Conservation (phyloP, 2,113 vertebrate genomes). For the Saguinus imperator region DNA sequence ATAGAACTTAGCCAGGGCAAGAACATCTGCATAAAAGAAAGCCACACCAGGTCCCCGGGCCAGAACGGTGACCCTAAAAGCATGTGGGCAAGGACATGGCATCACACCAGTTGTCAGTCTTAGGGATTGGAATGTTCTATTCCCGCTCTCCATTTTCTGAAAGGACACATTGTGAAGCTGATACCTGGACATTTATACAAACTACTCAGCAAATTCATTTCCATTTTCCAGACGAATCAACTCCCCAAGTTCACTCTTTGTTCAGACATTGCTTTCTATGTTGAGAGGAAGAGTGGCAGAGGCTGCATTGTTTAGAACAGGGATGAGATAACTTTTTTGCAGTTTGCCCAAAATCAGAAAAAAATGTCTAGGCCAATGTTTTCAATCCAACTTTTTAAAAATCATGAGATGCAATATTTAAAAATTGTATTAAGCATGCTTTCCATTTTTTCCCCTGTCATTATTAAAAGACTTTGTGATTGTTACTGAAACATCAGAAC, state of each 20-base stretch:
- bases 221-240: neutral
- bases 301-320: neutral
- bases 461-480: neutral
- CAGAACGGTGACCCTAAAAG: neutral
- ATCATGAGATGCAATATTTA: neutral
- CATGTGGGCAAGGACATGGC: neutral
- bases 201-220: neutral
- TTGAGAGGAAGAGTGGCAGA: too few relatives aligned
- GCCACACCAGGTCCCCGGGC: rapidly evolving
- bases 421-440: neutral
- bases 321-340: neutral
- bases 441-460: neutral
- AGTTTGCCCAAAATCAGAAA: neutral
- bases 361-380: neutral
- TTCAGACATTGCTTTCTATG: neutral
- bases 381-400: neutral
- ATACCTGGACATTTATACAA: neutral
- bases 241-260: neutral
- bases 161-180: neutral
- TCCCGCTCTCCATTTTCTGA: neutral
- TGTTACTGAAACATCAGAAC: neutral
- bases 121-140: neutral
- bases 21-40: neutral
- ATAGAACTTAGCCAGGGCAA: neutral
- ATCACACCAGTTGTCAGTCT: neutral